A percentile compares a stretch with the other conserved stretches of the same genome.
phyloP scores from a whole-genome alignment of 2,113 vertebrate species.

The Pollachius pollachius region DNA sequence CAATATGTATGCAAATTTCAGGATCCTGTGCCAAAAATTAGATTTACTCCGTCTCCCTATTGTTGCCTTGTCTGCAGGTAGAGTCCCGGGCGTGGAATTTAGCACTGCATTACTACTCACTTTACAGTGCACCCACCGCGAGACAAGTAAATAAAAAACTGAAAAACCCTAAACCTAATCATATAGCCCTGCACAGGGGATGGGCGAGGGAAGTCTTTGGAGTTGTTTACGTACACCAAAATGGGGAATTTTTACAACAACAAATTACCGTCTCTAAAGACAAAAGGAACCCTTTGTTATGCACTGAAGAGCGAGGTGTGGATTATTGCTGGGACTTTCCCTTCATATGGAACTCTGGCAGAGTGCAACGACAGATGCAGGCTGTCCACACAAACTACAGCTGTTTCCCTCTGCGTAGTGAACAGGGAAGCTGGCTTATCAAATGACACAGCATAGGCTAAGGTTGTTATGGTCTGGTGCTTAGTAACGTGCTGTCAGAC shows the following conservation, averaged over 20 bases:
- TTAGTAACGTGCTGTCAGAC: too few relatives aligned
- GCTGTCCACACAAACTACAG: too few relatives aligned
- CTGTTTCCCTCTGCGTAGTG: too few relatives aligned
- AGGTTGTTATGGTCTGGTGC: too few relatives aligned
- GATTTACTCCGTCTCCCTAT: slow-evolving; percentile 55
- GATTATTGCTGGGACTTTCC: too few relatives aligned
- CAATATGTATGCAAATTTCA: slow-evolving; percentile 73
- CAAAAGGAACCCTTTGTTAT: too few relatives aligned
- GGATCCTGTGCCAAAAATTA: slow-evolving; percentile 51
- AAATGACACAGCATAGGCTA: too few relatives aligned
- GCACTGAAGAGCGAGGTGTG: too few relatives aligned
- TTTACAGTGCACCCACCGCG: slow-evolving; percentile 26
- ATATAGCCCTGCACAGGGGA: background rate
- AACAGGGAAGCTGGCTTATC: too few relatives aligned
- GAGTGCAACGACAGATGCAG: background rate
- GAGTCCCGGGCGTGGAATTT: slow-evolving; percentile 43
- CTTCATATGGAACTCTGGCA: background rate
- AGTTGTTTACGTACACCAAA: too few relatives aligned
- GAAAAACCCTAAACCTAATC: slow-evolving; percentile 21
- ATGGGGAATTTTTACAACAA: too few relatives aligned
- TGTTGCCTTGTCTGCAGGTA: slow-evolving; percentile 43
- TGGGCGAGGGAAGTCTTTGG: background rate
- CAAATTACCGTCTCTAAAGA: too few relatives aligned
- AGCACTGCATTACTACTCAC: slow-evolving; percentile 40
- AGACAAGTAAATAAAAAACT: slow-evolving; percentile 22